A percentile compares a stretch with the other conserved stretches of the same genome.
phyloP scores from a whole-genome alignment of 2,888 invertebrate genomes.

The Antheraea yamamai region DNA sequence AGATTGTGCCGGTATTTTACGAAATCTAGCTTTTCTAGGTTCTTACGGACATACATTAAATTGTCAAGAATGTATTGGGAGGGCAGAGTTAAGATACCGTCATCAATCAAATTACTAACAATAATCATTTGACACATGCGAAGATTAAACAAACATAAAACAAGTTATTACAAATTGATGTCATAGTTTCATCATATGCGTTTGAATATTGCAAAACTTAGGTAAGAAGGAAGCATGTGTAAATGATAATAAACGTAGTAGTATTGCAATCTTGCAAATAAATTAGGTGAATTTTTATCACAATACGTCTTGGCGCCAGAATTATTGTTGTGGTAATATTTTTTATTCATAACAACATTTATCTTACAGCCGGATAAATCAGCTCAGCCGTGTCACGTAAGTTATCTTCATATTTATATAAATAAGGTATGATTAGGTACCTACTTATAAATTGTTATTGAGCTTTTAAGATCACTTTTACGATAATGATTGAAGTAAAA shows the following conservation, averaged over 20 bases:
- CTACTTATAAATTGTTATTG: neutral
- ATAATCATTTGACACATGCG: neutral
- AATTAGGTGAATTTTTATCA: slow-evolving; percentile 14
- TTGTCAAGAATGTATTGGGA: too few species aligned
- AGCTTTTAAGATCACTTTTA: neutral
- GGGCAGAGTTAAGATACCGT: too few species aligned
- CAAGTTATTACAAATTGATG: neutral
- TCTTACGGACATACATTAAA: too few species aligned
- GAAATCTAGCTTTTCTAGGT: too few species aligned
- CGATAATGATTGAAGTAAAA: neutral
- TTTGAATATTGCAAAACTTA: neutral
- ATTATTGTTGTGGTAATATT: slow-evolving; percentile 10
- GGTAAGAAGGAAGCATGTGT: neutral
- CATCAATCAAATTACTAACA: too few species aligned
- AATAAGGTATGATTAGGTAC: slow-evolving; percentile 7
- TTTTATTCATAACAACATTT: slow-evolving; percentile 22
- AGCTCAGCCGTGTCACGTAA: slow-evolving; percentile 72
- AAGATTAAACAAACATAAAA: neutral
- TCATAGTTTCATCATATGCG: neutral
- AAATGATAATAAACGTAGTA: neutral
- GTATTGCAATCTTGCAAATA: neutral
- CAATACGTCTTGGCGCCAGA: neutral
- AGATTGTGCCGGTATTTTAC: too few species aligned
- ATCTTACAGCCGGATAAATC: slow-evolving; percentile 55
- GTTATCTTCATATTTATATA: slow-evolving; percentile 33